Percentiles rank a stretch among this genome's conserved stretches.
Conservation (phyloP, 2,797 vertebrate species). For the Rachycentron canadum region DNA sequence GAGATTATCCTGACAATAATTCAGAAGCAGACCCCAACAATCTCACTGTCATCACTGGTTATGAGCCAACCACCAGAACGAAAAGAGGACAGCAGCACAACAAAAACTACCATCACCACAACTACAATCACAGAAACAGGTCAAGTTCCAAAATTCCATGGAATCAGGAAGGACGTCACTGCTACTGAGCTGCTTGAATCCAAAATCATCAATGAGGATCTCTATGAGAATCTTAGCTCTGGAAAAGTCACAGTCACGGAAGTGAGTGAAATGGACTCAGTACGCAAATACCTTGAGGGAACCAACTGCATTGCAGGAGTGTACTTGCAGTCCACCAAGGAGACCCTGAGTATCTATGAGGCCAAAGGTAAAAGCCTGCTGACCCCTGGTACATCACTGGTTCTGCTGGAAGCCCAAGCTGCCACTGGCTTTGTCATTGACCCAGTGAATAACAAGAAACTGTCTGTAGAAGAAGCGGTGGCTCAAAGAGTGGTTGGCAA, state of each 20-base stretch:
- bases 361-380: slow-evolving; percentile 74
- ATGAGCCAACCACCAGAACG: neutral
- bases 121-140: slow-evolving; percentile 51
- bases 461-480: slow-evolving; percentile 89
- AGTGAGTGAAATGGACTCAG: slow-evolving; percentile 75
- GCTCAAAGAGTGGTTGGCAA: slow-evolving; percentile 81
- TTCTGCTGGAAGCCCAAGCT: slow-evolving; percentile 83
- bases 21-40: slow-evolving; percentile 46
- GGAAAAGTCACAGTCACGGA: slow-evolving; percentile 78
- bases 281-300: slow-evolving; percentile 79
- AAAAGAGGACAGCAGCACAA: neutral
- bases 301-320: slow-evolving; percentile 83
- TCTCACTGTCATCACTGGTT: slow-evolving; percentile 41
- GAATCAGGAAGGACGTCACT: slow-evolving; percentile 67
- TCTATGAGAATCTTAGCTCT: slow-evolving; percentile 78
- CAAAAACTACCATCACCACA: slow-evolving; percentile 38
- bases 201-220: slow-evolving; percentile 74
- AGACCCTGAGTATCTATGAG: slow-evolving; percentile 80
- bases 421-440: slow-evolving; percentile 84
- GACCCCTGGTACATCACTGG: slow-evolving; percentile 80
- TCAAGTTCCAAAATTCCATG: slow-evolving; percentile 61
- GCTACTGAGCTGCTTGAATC: slow-evolving; percentile 80
- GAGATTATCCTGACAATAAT: too few relatives aligned
- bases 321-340: slow-evolving; percentile 78
- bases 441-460: slow-evolving; percentile 83